phyloP scores from a whole-genome alignment of 2,888 invertebrate species.

The Monochamus alternatus region DNA sequence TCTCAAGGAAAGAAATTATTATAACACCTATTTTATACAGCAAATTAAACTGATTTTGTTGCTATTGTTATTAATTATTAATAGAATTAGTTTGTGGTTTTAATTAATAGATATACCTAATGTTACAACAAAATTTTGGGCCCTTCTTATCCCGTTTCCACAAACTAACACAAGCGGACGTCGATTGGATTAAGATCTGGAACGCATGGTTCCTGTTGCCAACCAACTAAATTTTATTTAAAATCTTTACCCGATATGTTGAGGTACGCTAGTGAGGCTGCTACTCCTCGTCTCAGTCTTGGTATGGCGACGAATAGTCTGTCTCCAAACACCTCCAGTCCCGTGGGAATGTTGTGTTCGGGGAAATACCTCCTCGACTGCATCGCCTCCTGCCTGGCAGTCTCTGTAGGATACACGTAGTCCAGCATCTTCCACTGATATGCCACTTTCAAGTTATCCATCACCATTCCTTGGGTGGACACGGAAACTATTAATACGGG shows the following conservation, averaged over 20 bases:
- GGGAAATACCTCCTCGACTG: slow-evolving; percentile 77
- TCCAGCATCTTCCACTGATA: slow-evolving; percentile 85
- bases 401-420: slow-evolving; percentile 77
- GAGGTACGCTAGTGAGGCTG: slow-evolving; percentile 82
- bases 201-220: too few relatives aligned
- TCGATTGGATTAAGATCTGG: too few relatives aligned
- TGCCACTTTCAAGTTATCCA: slow-evolving; percentile 78
- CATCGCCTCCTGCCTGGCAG: slow-evolving; percentile 76
- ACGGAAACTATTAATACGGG: slow-evolving; percentile 14
- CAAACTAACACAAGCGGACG: too few relatives aligned
- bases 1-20: too few relatives aligned
- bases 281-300: slow-evolving; percentile 83
- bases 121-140: too few relatives aligned
- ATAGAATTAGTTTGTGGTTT: too few relatives aligned
- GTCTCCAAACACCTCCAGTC: slow-evolving; percentile 80
- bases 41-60: too few relatives aligned
- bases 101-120: too few relatives aligned
- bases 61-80: too few relatives aligned
- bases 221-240: neutral
- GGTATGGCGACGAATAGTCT: slow-evolving; percentile 83
- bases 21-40: too few relatives aligned
- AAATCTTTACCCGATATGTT: slow-evolving; percentile 78
- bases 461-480: slow-evolving; percentile 24
- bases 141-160: too few relatives aligned
- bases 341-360: slow-evolving; percentile 83